Percentiles rank a stretch among this genome's conserved stretches.
Evolutionary conservation across 2,113 vertebrate species (phyloP).

Genomic region (Ictalurus punctatus): DNA sequence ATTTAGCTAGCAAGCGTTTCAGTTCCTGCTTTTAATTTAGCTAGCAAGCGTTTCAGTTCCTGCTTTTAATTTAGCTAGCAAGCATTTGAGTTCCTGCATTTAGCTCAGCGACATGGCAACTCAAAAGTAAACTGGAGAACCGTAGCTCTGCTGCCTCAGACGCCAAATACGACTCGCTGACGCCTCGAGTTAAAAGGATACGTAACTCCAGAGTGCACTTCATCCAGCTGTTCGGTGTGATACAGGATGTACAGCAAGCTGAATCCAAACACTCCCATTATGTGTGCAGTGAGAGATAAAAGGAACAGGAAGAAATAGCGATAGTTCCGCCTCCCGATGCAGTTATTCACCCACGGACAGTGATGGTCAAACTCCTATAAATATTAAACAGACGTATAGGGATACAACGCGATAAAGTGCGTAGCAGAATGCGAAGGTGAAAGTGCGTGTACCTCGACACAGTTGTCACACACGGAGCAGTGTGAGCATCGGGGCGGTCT

Average conservation of each 20-base stretch:
- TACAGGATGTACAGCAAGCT: constrained; percentile 89
- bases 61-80: too few relatives aligned
- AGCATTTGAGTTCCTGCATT: too few relatives aligned
- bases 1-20: too few relatives aligned
- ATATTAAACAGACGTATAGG: not conserved
- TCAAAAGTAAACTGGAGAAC: too few relatives aligned
- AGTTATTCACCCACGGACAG: constrained; percentile 98
- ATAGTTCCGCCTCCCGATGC: constrained; percentile 95
- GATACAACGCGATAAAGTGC: not conserved
- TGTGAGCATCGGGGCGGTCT: constrained; percentile 94
- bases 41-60: too few relatives aligned
- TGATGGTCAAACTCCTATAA: constrained; percentile 95
- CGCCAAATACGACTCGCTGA: not conserved
- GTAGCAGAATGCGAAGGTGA: not conserved
- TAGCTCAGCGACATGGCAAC: not conserved
- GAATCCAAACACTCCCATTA: constrained; percentile 90
- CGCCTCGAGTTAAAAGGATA: constrained; percentile 78
- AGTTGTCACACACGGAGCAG: constrained; percentile 98
- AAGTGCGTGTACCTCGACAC: constrained; percentile 84
- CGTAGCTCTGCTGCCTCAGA: too few relatives aligned
- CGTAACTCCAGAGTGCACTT: constrained; percentile 86
- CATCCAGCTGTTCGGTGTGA: constrained; percentile 85
- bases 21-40: too few relatives aligned
- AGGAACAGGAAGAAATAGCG: constrained; percentile 98
- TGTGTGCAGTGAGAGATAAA: constrained; percentile 90